Conservation (phyloP, 2,888 invertebrate genomes). For the Synanthedon tipuliformis region DNA sequence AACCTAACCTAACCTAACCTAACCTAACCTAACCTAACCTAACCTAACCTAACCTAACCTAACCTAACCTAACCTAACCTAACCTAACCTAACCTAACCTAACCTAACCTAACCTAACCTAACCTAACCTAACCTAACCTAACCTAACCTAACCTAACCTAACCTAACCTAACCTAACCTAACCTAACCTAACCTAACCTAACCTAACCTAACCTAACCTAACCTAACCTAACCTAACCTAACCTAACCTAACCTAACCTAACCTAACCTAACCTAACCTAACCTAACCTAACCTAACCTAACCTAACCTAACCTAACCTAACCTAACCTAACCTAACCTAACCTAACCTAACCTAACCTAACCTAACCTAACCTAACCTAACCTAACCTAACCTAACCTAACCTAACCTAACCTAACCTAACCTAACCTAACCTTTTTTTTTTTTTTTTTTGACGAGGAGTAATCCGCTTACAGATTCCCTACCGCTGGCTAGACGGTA, state of each 20-base stretch:
- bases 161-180: not conserved
- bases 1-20: conserved; percentile 2
- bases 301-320: conserved; percentile 1
- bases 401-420: conserved; percentile 5
- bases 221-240: too few relatives aligned
- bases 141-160: conserved; percentile 1
- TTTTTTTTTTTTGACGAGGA: too few relatives aligned
- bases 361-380: conserved; percentile 1
- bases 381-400: conserved; percentile 1
- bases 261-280: too few relatives aligned
- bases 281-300: conserved; percentile 1
- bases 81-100: not conserved
- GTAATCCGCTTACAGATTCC: too few relatives aligned
- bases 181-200: too few relatives aligned
- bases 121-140: conserved; percentile 2
- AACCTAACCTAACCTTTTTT: conserved; percentile 7
- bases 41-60: not conserved
- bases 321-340: conserved; percentile 1
- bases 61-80: not conserved
- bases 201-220: too few relatives aligned
- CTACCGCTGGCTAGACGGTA: too few relatives aligned
- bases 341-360: conserved; percentile 1
- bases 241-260: too few relatives aligned
- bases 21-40: not conserved
- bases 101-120: conserved; percentile 2